Evolutionary conservation across 2,888 invertebrate species (phyloP).

Genomic region (Conistra vaccinii): DNA sequence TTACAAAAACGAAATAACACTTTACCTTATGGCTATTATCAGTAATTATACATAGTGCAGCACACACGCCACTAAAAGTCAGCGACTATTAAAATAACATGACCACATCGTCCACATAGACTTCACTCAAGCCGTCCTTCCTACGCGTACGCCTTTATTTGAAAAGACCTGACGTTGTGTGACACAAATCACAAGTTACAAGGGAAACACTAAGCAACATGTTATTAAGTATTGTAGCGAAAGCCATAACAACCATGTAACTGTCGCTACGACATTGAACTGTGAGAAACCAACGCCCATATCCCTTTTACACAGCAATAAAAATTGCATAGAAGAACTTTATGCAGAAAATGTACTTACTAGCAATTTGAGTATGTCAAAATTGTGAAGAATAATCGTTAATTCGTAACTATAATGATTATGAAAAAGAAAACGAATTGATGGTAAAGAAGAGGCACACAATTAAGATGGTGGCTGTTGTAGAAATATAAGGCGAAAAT

Average conservation of each 20-base stretch:
- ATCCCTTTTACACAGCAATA: conserved; percentile 60
- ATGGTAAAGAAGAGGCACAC: not conserved
- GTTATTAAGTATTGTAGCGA: conserved; percentile 53
- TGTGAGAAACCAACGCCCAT: conserved; percentile 73
- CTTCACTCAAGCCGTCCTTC: conserved; percentile 8
- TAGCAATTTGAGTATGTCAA: not conserved
- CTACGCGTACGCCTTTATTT: conserved; percentile 41
- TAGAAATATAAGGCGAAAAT: not conserved
- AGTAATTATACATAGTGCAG: conserved; percentile 23
- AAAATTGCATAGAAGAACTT: conserved; percentile 21
- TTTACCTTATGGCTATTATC: not conserved
- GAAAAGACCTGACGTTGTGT: conserved; percentile 37
- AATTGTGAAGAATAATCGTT: not conserved
- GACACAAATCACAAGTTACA: conserved; percentile 55
- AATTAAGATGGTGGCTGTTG: not conserved
- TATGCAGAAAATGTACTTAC: conserved; percentile 15
- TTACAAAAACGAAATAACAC: not conserved
- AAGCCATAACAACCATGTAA: conserved; percentile 51
- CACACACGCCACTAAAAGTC: conserved; percentile 31
- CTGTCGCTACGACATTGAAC: conserved; percentile 54
- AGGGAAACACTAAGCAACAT: conserved; percentile 44
- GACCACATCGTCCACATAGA: conserved; percentile 6
- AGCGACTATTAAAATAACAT: conserved; percentile 32
- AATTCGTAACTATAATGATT: not conserved
- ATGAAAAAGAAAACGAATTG: not conserved